phyloP scores from a whole-genome alignment of 1,140 invertebrate species.

The Drosophila pruinosa region DNA sequence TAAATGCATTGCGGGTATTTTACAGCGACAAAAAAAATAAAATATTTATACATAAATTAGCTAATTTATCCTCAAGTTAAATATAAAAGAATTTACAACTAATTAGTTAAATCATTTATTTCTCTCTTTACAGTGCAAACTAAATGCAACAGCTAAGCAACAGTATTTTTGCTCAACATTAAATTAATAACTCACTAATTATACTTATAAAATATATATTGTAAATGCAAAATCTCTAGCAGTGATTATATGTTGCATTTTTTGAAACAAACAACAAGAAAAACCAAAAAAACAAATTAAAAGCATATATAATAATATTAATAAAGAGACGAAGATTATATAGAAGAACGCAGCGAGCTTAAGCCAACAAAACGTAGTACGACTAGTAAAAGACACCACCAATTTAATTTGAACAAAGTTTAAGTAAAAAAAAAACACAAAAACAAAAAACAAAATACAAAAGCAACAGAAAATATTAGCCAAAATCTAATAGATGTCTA shows the following conservation, averaged over 20 bases:
- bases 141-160: slow-evolving; percentile 63
- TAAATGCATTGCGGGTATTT: slow-evolving; percentile 66
- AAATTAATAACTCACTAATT: slow-evolving; percentile 41
- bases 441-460: slow-evolving; percentile 16
- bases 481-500: slow-evolving; percentile 61
- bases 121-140: slow-evolving; percentile 52
- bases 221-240: slow-evolving; percentile 45
- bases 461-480: slow-evolving; percentile 57
- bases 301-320: slow-evolving; percentile 8
- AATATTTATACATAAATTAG: slow-evolving; percentile 54
- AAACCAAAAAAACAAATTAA: slow-evolving; percentile 40
- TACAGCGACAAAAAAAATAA: slow-evolving; percentile 3
- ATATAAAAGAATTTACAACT: slow-evolving; percentile 34
- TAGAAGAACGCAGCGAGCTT: slow-evolving; percentile 54
- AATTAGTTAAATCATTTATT: slow-evolving; percentile 1
- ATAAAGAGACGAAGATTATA: slow-evolving; percentile 15
- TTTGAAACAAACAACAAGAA: slow-evolving; percentile 33
- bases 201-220: slow-evolving; percentile 24
- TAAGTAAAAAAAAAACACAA: slow-evolving; percentile 28
- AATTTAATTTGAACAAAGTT: slow-evolving; percentile 67
- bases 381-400: slow-evolving; percentile 79
- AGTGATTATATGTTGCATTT: slow-evolving; percentile 78
- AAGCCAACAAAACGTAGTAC: slow-evolving; percentile 73
- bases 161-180: slow-evolving; percentile 79
- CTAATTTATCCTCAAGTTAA: slow-evolving; percentile 6